Base-by-base conservation (phyloP, 2,888 invertebrate genomes). In the Melinaea marsaeus region DNA sequence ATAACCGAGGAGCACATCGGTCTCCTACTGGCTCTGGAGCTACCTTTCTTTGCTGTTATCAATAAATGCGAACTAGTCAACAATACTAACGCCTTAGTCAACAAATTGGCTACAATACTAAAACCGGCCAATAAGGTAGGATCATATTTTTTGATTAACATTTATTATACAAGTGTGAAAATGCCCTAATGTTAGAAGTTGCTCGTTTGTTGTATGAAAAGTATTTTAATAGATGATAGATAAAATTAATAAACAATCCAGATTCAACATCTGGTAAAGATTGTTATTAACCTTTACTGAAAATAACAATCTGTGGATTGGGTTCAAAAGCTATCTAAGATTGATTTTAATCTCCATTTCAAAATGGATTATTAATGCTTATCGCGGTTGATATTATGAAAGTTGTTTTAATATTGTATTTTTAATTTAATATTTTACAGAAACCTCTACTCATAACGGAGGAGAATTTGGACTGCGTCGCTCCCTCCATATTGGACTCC, bases 1-100 rank as follows among this genome's bases (percentile, higher is more conserved):
- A 96, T 95, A 81, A 97, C 98, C 0, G 95, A 96, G 72, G 99
- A 99, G 80, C 99, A 99, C 86, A 91, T 99, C 63, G 95, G 95
- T 0, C 93, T 99, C 54, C 94, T 95, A 2, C 89, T 95, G 0
- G 96, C 96, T 0, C 81, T 97, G 55, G 94, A 95, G 73, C 93
- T 96, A 74, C 98, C 99, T 0, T 95, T 99, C 83, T 98, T 99
- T 81, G 95, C 98, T 13, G 96, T 99, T 1, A 93, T 99, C 65
- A 98, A 96, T 66, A 99, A 99, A 91, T 95, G 95, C 63, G 99
- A 99, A 85, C 92, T 97, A 63, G 95, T 95, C n/a, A 64, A 94
- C 93, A 64, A 94, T 94, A 75, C 71, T 0, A 66, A 69, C n/a
- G 81, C 93, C 92, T 47, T 98, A 95, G 13, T 96, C 93, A 63